phyloP scores from a whole-genome alignment of 2,797 vertebrate genomes.

The Trichosurus vulpecula region DNA sequence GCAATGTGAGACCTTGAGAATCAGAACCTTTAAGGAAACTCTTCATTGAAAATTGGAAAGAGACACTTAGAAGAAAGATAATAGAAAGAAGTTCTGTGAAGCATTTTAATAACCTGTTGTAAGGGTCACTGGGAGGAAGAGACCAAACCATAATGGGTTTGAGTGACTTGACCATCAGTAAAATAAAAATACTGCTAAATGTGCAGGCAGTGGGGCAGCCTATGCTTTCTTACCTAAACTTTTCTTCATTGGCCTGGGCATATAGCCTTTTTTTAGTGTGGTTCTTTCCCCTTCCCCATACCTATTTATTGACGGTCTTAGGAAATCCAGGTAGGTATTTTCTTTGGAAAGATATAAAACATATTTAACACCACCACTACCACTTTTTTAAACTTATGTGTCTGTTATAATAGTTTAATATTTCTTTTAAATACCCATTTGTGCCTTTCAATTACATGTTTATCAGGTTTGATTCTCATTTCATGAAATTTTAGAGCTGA shows the following conservation, averaged over 20 bases:
- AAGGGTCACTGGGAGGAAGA: not conserved
- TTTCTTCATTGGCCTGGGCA: not conserved
- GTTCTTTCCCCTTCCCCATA: not conserved
- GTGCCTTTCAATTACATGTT: not conserved
- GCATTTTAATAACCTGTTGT: not conserved
- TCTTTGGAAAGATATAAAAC: not conserved
- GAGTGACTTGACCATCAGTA: not conserved
- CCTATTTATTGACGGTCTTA: not conserved
- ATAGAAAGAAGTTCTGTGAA: not conserved
- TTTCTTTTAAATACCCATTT: not conserved
- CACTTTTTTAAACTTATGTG: not conserved
- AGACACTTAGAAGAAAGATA: not conserved
- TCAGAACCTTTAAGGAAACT: not conserved
- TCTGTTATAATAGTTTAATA: not conserved
- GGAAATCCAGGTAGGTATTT: conserved; percentile 9
- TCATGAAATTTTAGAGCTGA: not conserved
- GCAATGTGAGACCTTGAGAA: not conserved
- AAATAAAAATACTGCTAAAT: fast-evolving
- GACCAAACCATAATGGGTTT: not conserved
- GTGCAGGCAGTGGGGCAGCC: not conserved
- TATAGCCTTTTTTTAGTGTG: not conserved
- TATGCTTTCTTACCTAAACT: not conserved
- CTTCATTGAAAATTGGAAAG: not conserved
- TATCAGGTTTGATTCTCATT: fast-evolving
- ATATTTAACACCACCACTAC: not conserved